Base-by-base conservation (phyloP, 2,888 invertebrate genomes). In the Epistrophe eligans region DNA sequence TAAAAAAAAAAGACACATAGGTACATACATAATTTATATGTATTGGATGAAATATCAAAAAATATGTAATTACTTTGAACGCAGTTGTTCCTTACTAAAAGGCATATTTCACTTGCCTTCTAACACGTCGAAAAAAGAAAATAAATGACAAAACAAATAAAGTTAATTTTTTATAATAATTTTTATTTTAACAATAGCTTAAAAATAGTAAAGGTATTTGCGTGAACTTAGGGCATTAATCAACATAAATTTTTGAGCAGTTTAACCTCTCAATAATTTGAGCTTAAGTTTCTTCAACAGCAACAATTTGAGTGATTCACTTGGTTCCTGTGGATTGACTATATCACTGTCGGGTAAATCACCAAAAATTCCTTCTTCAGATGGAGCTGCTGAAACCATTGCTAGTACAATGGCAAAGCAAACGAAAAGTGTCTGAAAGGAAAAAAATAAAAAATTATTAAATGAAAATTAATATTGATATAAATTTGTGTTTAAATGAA, bases 261-360 rank as follows among this genome's bases (percentile, higher is more conserved):
- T 0, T 62, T 24, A 64, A 11, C 64, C 64, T 1, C n/a, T 64
- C 45, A 45, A 45, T n/a, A 4, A 66, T 1, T 3, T 66, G 50
- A 71, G 40, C 40, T 57, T 55, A 8, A 71, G 43, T n/a, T 71
- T 71, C 57, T 71, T 71, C 7, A 71, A 28, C 57, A 71, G 71
- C 32, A 71, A 71, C n/a, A 71, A 13, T 57, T 57, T 57, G 0
- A 57, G 24, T 11, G 57, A 32, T 43, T 55, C 55, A 11, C 40
- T 55, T 11, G 52, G 55, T 6, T 71, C 71, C 28, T 71, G 71
- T 71, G 71, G 71, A 10, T 43, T 71, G 40, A 11, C 11, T 7
- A 57, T 28, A 17, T 71, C 71, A 57, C 50, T 57, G 32, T 57
- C 57, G 1, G 40, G 40, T 43, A 71, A n/a, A 28, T 72, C 72